Percentiles rank a stretch among this genome's conserved stretches.
phyloP scores from a whole-genome alignment of 2,888 invertebrate genomes.

The Myopa testacea region DNA sequence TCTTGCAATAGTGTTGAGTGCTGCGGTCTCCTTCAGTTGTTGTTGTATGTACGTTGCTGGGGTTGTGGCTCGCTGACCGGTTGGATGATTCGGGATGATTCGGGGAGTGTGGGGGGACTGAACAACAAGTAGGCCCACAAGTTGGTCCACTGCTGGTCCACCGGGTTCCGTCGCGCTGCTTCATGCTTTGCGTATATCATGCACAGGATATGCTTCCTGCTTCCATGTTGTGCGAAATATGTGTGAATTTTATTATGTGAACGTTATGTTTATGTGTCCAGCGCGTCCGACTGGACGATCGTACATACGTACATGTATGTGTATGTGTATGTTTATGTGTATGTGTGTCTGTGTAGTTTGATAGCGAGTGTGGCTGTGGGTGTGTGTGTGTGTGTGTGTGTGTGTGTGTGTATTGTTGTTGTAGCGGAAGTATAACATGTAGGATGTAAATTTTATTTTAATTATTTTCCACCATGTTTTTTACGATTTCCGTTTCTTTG shows the following conservation, averaged over 20 bases:
- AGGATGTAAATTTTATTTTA: conserved; percentile 54
- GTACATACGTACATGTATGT: conserved; percentile 18
- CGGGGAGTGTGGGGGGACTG: background rate
- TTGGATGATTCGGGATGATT: background rate
- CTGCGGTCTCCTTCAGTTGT: no score
- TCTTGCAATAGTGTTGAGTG: background rate
- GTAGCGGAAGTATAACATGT: conserved; percentile 14
- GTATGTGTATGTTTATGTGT: background rate
- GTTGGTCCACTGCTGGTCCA: conserved; percentile 10
- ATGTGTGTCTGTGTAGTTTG: conserved; percentile 16
- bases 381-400: background rate
- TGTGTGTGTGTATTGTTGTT: conserved; percentile 18
- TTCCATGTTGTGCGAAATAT: conserved; percentile 61
- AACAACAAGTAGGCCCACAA: background rate
- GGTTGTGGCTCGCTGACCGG: background rate
- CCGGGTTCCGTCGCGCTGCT: conserved; percentile 18
- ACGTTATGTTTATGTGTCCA: conserved; percentile 61
- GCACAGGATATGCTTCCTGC: conserved; percentile 59
- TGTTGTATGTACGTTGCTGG: background rate
- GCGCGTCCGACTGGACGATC: conserved; percentile 50
- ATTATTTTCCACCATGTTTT: conserved; percentile 47
- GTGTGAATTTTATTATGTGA: conserved; percentile 65
- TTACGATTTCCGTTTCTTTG: conserved; percentile 38
- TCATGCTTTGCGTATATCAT: conserved; percentile 42
- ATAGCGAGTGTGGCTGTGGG: conserved; percentile 23